Conservation (phyloP, 2,888 invertebrate species). For the Merodon equestris region DNA sequence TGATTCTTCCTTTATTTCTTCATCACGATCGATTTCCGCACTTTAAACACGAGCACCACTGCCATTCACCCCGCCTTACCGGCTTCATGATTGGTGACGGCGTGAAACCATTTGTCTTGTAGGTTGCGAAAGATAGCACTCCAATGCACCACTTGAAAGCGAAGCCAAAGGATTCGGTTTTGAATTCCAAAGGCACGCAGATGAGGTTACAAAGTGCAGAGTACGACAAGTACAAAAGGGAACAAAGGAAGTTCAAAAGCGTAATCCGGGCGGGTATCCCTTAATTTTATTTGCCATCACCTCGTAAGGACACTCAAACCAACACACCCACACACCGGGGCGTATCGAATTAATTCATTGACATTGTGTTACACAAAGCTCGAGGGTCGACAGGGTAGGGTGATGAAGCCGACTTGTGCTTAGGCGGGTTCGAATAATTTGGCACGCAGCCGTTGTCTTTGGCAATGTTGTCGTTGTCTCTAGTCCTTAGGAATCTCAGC, state of each 20-base stretch:
- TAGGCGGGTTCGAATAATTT: constrained; percentile 62
- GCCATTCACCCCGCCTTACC: neutral
- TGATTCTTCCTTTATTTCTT: neutral
- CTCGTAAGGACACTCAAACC: constrained; percentile 29
- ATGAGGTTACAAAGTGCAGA: constrained; percentile 63
- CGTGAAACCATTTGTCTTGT: constrained; percentile 45
- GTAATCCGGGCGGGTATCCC: constrained; percentile 27
- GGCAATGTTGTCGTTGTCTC: constrained; percentile 23
- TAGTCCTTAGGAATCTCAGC: constrained; percentile 55
- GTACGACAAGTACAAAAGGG: too few relatives aligned
- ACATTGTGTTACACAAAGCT: constrained; percentile 71
- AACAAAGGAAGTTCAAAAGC: constrained; percentile 61
- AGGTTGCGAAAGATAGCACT: constrained; percentile 16
- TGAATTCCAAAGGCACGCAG: constrained; percentile 51
- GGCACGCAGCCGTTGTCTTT: constrained; percentile 24
- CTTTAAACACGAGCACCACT: neutral
- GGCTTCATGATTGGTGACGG: constrained; percentile 24
- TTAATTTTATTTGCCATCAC: constrained; percentile 37
- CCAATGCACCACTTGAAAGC: constrained; percentile 48
- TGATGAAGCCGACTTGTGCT: constrained; percentile 30
- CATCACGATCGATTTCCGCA: neutral
- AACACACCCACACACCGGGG: constrained; percentile 34
- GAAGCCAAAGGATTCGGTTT: constrained; percentile 39
- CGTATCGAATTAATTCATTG: constrained; percentile 72
- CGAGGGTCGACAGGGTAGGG: constrained; percentile 1